phyloP scores from a whole-genome alignment of 2,797 vertebrate species.

The Coracias cyanogaster region DNA sequence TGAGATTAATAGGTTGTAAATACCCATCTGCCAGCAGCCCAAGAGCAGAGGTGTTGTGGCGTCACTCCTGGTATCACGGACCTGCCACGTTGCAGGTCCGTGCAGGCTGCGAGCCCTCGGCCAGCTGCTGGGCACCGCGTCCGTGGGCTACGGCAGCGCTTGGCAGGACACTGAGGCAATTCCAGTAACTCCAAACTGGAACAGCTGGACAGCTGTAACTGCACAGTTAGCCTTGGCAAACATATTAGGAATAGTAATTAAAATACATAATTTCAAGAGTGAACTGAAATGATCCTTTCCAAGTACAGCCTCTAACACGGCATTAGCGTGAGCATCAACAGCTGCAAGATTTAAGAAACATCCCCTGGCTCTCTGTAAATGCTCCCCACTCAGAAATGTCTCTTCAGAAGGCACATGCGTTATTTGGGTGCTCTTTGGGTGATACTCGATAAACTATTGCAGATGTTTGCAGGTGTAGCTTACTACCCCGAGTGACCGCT shows the following conservation, averaged over 20 bases:
- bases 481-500: conserved; percentile 4
- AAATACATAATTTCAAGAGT: fast-evolving
- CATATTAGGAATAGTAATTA: neutral
- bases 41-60: neutral
- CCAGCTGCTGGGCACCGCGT: fast-evolving
- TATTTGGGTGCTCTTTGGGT: neutral
- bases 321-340: fast-evolving
- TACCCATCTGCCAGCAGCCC: neutral
- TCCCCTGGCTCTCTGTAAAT: neutral
- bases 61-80: fast-evolving
- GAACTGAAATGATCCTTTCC: neutral
- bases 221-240: fast-evolving
- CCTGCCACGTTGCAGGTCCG: fast-evolving
- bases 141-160: neutral
- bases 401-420: neutral
- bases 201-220: neutral
- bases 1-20: neutral
- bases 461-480: conserved; percentile 74
- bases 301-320: fast-evolving
- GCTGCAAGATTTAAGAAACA: neutral
- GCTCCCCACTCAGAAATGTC: neutral
- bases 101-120: fast-evolving
- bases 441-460: conserved; percentile 41
- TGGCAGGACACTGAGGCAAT: fast-evolving
- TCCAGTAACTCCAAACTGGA: fast-evolving